These are phyloP conservation scores for Paedocypris micromegethes DNA, from an alignment of 2,797 vertebrate genomes.

Conservation along the genomic window DNA sequence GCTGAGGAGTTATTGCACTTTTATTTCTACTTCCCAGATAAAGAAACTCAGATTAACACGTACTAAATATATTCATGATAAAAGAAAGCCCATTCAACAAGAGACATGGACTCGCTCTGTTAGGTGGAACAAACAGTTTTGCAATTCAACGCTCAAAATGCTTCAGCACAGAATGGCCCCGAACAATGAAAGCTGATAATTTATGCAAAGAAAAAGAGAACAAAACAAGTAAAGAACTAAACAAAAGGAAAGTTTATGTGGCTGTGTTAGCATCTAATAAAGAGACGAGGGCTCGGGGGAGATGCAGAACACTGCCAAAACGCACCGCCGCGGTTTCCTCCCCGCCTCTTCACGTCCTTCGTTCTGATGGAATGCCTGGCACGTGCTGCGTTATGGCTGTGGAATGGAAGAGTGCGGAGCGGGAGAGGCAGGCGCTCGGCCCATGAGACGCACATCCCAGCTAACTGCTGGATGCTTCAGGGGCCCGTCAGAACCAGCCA, in stretches of 20 bases:
- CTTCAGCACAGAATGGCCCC: slow-evolving; percentile 16
- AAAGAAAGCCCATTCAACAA: too few relatives aligned
- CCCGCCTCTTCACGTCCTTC: slow-evolving; percentile 32
- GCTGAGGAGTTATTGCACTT: too few relatives aligned
- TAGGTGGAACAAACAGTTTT: too few relatives aligned
- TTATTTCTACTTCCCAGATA: too few relatives aligned
- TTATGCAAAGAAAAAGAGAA: slow-evolving; percentile 32
- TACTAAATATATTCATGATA: too few relatives aligned
- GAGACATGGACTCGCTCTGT: too few relatives aligned
- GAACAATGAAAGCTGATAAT: slow-evolving; percentile 37
- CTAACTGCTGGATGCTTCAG: slow-evolving; percentile 43
- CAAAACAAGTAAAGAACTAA: slow-evolving; percentile 24
- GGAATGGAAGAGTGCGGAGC: slow-evolving; percentile 23
- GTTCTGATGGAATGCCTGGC: slow-evolving; percentile 41
- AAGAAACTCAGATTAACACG: too few relatives aligned
- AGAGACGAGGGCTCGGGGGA: slow-evolving; percentile 36
- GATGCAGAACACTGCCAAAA: slow-evolving; percentile 28
- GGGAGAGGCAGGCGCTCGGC: slow-evolving; percentile 19
- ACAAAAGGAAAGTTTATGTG: slow-evolving; percentile 43
- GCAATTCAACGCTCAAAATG: too few relatives aligned
- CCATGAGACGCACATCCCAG: slow-evolving; percentile 29
- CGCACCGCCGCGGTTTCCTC: slow-evolving; percentile 19
- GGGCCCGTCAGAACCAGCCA: slow-evolving; percentile 40
- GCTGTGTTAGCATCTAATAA: slow-evolving; percentile 47
- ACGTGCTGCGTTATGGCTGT: slow-evolving; percentile 25